Evolutionary conservation across 23 tunicate species (phyloP), one percentile per base, ranked within the genome.

Genomic region (Styela clava): DNA sequence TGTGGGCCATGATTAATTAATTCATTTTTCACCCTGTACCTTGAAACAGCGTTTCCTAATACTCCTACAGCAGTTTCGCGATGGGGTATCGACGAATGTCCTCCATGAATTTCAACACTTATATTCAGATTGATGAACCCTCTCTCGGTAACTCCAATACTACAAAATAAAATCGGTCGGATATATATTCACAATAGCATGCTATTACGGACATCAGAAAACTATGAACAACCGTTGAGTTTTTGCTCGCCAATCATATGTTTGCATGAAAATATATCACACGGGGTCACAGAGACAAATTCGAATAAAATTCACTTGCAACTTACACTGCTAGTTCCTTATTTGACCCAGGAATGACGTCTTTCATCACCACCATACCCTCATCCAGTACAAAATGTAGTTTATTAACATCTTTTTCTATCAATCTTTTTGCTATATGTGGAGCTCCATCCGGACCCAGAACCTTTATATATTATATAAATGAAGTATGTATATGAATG

Each of bases 81-180:
- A 2, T 77, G 63, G 21, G 97, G 97, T 67, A 84, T 70, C 19
- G 97, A 86, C 2, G 97, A 92, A 83, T 92, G 97, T 2, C 97
- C 97, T 24, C 89, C 89, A 52, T 87, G 85, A 16, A 32, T 3
- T 16, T 84, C 84, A 32, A 92, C 92, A 33, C 82, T 35, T 12
- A 92, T 28, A 63, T 92, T 92, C 73, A 87, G 35, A 61, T 1
- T 35, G 0, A 84, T 24, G 29, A 69, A 71, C 19, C 97, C 97
- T 80, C 87, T 87, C 64, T 92, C 97, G 2, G 97, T 52, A 5
- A 92, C 92, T 18, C 97, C 97, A 51, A 91, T 83, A 24, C 97
- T 91, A 64, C 0, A 62, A 19, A 79, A 61, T 61, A n/a, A n/a
- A n/a, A n/a, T n/a, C n/a, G n/a, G n/a, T n/a, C n/a, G n/a, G n/a